Evolutionary conservation across 2,797 vertebrate genomes (phyloP), one percentile per base, ranked within the genome.

Genomic region (Glossophaga mutica): DNA sequence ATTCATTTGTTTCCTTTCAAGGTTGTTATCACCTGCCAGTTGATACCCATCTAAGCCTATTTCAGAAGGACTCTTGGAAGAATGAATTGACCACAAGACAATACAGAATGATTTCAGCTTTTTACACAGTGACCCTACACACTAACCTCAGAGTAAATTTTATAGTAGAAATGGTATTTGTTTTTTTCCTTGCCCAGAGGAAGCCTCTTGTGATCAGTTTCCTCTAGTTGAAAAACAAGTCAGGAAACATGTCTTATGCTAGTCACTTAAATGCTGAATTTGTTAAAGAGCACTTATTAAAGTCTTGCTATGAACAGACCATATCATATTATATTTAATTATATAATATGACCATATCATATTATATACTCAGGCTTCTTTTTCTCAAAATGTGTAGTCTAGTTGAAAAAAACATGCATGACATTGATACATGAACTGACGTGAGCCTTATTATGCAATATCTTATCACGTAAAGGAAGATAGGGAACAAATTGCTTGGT

Each of bases 201-300:
- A 77, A 73, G n/a, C n/a, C 34, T 85, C 52, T 86, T 15, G 34
- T 42, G 8, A 39, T 39, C 39, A 39, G 39, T 39, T 39, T 39
- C 39, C 39, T 39, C 62, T 77, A 67, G 92, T 1, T 74, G 19
- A 44, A 79, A 67, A 78, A 22, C 44, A 90, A 76, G 16, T 42
- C 19, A 74, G 37, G 29, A 88, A 93, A 57, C 21, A 65, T 57
- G 29, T 74, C 37, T 39, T 39, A 11, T 62, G 11, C 19, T 55
- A 71, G 48, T 37, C 11, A 62, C 29, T 73, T 65, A 90, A 24
- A 39, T 57, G 11, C 57, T 76, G 71, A 65, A 26, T 84, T 85
- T 90, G 77, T 67, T 42, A 71, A 96, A 73, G n/a, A 86, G 11
- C n/a, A 78, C 83, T 90, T 92, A 68, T 44, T 84, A 91, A 78